Evolutionary conservation across 2,113 vertebrate species (phyloP), one percentile per base, ranked within the genome.

Genomic region (Cavia aperea): DNA sequence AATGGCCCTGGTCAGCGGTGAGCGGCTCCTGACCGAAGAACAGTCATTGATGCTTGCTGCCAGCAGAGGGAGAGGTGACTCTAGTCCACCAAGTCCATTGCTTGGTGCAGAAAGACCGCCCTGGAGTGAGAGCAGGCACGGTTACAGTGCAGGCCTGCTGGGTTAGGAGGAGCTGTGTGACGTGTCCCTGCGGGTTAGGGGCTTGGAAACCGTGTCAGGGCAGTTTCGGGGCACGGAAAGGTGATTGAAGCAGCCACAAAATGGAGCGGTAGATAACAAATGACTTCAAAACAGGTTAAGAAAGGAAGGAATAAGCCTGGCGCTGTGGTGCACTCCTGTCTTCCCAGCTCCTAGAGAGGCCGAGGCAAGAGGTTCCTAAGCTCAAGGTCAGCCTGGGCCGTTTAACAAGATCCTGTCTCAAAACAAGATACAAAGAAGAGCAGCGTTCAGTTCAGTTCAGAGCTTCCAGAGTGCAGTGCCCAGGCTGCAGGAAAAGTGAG

Each of bases 41-140:
- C 1, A 33, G 16, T 49, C 56, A 46, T 92, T 86, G 49, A 82
- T n/a, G 12, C 63, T 77, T 88, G 19, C 72, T 13, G 24, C 90
- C 90, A 81, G 26, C 43, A 86, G 90, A 66, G 94, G 86, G 89
- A 90, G 73, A 73, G 21, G 66, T 89, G 15, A 56, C 26, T 36
- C 51, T 72, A n/a, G 56, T 16, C 12, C n/a, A 81, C 60, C 82
- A 91, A 81, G 31, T 5, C 31, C 24, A 5, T 49, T 24, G 19
- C 46, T 75, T 36, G 24, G 24, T n/a, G 46, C n/a, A 49, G 23
- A 73, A 56, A 36, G 19, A 39, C 19, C 33, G 24, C 9, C 62
- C 70, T 56, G 49, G 24, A 16, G 56, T 7, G 29, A 65, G 54
- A 63, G 3, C 49, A 36, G 12, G 49, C 0, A 0, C 21, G 46